Evolutionary conservation across 2,797 vertebrate genomes (phyloP).

Genomic region (Pangasius macronema): DNA sequence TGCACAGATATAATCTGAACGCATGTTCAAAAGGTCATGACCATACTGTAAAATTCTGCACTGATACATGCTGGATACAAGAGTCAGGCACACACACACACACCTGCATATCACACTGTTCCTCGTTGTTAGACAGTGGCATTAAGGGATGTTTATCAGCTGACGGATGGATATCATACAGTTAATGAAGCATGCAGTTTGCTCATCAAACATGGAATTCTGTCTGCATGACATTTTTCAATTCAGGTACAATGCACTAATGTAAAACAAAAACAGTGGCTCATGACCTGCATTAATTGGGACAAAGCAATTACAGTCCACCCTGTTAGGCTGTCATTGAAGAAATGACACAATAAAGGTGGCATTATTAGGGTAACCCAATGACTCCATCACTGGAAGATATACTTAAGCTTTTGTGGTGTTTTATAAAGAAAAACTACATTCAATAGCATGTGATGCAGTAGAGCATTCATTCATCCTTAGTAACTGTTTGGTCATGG

Average conservation of each 20-base stretch:
- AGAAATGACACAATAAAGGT: not conserved
- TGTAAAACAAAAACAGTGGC: conserved; percentile 40
- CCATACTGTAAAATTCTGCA: conserved; percentile 40
- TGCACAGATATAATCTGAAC: conserved; percentile 44
- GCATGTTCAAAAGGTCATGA: conserved; percentile 52
- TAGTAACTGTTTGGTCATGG: not conserved
- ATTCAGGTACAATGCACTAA: conserved; percentile 37
- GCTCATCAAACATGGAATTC: conserved; percentile 55
- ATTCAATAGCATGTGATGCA: not conserved
- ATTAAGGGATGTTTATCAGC: conserved; percentile 55
- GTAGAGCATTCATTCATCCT: not conserved
- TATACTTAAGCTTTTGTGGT: not conserved
- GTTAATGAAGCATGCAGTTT: conserved; percentile 63
- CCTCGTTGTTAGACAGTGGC: conserved; percentile 46
- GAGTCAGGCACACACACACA: conserved; percentile 30
- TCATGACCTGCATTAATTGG: conserved; percentile 50
- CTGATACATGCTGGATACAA: conserved; percentile 24
- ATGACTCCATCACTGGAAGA: not conserved
- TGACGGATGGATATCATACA: conserved; percentile 58
- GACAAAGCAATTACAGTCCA: conserved; percentile 6
- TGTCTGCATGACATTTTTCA: conserved; percentile 53
- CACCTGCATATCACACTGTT: conserved; percentile 47
- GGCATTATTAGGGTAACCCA: not conserved
- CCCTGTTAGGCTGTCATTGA: not conserved
- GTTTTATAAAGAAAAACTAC: not conserved